These are phyloP conservation scores for Parotocinclus haroldoi DNA, from an alignment of 2,797 vertebrate genomes.

Conservation along the genomic window DNA sequence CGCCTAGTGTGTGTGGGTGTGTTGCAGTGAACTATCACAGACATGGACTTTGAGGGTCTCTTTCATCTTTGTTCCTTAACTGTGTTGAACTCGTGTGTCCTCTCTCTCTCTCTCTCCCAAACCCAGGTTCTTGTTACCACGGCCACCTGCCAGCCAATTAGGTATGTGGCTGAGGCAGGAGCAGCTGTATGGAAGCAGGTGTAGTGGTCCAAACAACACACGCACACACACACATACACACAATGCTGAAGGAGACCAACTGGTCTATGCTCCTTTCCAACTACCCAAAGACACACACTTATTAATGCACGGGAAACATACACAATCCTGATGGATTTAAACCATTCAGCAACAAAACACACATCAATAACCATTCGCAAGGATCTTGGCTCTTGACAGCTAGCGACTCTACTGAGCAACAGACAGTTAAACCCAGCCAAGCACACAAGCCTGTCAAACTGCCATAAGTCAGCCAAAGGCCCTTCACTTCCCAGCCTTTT, in stretches of 20 bases:
- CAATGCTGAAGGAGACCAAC: background rate
- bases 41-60: conserved; percentile 50
- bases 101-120: conserved; percentile 43
- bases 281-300: background rate
- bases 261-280: background rate
- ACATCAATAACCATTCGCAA: background rate
- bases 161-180: conserved; percentile 55
- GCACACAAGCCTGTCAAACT: conserved; percentile 22
- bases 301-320: background rate
- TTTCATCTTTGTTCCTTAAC: conserved; percentile 64
- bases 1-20: conserved; percentile 20
- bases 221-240: conserved; percentile 22
- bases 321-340: conserved; percentile 8
- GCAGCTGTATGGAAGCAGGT: conserved; percentile 68
- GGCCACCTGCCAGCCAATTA: conserved; percentile 73
- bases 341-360: conserved; percentile 5
- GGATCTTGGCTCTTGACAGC: background rate
- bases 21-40: conserved; percentile 16
- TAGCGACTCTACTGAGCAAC: conserved; percentile 1
- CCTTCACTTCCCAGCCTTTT: conserved; percentile 13
- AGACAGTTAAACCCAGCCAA: conserved; percentile 16
- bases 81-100: conserved; percentile 53
- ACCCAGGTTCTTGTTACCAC: conserved; percentile 46
- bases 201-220: conserved; percentile 41
- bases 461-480: background rate